These are phyloP conservation scores for Clarias platycephalus DNA, from an alignment of 2,797 vertebrate genomes.

Conservation along the genomic window DNA sequence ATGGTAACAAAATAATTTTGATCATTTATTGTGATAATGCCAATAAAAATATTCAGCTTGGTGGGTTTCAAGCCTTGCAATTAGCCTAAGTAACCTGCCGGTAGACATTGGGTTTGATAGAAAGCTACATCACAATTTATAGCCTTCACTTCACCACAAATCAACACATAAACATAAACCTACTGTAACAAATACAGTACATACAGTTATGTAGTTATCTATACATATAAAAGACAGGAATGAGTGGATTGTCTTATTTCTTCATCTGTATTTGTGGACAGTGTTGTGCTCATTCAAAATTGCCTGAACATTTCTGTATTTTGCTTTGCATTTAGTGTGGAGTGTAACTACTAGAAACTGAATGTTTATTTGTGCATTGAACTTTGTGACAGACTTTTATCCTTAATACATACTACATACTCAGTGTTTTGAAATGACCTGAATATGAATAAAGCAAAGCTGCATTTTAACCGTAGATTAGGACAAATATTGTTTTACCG, in stretches of 20 bases:
- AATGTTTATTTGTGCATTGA: not conserved
- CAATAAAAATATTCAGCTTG: not conserved
- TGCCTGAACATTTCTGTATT: not conserved
- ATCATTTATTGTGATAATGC: not conserved
- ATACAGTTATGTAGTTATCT: not conserved
- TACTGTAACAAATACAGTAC: too few relatives aligned
- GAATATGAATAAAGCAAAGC: not conserved
- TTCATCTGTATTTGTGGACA: not conserved
- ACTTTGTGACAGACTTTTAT: not conserved
- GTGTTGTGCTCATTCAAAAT: not conserved
- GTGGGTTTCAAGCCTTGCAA: not conserved
- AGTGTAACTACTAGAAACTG: not conserved
- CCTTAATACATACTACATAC: not conserved
- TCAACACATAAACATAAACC: not conserved
- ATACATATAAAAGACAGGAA: not conserved
- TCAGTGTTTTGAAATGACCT: not conserved
- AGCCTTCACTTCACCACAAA: not conserved
- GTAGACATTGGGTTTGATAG: not conserved
- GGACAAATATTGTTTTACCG: slow-evolving; percentile 49
- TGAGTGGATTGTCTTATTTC: not conserved
- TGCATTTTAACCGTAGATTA: slow-evolving; percentile 18
- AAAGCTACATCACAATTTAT: not conserved
- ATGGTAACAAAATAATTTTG: not conserved
- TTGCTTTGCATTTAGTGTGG: not conserved
- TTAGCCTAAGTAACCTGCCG: not conserved